Percentiles rank a stretch among this genome's conserved stretches.
These are phyloP conservation scores for Eurytemora carolleeae DNA, from an alignment of 1,140 invertebrate genomes.

Conservation along the genomic window DNA sequence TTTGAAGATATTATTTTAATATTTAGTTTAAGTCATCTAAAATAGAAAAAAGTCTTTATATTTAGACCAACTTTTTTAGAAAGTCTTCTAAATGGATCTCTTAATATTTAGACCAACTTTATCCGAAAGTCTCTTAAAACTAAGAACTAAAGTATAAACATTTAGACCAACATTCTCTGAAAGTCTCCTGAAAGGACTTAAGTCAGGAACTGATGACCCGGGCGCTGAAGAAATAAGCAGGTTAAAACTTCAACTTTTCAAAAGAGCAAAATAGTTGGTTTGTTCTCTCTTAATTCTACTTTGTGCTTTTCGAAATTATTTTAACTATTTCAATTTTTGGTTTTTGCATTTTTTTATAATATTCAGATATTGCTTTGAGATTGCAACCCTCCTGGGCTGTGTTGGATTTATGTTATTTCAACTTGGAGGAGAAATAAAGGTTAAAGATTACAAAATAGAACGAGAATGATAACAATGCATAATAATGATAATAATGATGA, in stretches of 20 bases:
- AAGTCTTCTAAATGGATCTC: too few relatives aligned
- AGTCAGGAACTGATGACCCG: constrained; percentile 20
- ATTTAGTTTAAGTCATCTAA: too few relatives aligned
- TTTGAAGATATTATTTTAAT: too few relatives aligned
- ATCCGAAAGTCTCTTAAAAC: too few relatives aligned
- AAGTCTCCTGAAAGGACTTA: constrained; percentile 28
- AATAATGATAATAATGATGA: too few relatives aligned
- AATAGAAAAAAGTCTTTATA: too few relatives aligned
- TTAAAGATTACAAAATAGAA: too few relatives aligned
- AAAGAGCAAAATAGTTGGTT: neutral
- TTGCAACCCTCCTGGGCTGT: constrained; percentile 60
- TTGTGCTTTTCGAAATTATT: too few relatives aligned
- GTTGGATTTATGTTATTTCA: constrained; percentile 71
- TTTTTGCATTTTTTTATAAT: constrained; percentile 19
- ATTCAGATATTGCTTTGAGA: constrained; percentile 53
- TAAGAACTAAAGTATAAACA: too few relatives aligned
- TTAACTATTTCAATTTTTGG: neutral
- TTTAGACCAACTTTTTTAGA: too few relatives aligned
- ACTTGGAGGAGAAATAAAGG: constrained; percentile 76
- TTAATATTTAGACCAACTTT: too few relatives aligned
- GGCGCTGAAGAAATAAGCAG: constrained; percentile 1
- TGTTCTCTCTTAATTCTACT: neutral
- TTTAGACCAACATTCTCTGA: constrained; percentile 47
- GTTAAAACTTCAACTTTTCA: neutral
- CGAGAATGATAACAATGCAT: too few relatives aligned